Conservation (phyloP, 2,888 invertebrate species). For the Ichneumoninae sp. region DNA sequence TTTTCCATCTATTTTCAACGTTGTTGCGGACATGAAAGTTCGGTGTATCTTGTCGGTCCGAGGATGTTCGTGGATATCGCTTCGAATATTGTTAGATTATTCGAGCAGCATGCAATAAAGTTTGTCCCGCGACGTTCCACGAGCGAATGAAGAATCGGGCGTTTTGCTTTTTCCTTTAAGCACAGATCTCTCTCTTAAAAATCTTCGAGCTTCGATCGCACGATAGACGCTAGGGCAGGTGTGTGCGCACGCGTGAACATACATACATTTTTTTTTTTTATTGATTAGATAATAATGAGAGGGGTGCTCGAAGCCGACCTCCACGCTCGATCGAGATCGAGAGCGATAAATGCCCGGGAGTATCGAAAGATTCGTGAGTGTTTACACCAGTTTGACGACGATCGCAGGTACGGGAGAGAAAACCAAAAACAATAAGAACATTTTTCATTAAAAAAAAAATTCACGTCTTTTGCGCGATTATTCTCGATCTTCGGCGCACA, state of each 20-base stretch:
- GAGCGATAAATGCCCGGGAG: conserved; percentile 49
- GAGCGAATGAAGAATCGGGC: conserved; percentile 43
- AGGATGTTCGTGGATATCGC: background rate
- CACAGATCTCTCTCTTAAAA: conserved; percentile 33
- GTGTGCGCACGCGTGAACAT: background rate
- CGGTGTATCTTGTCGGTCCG: background rate
- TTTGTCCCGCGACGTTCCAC: conserved; percentile 20
- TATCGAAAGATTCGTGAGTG: conserved; percentile 49
- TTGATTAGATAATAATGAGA: conserved; percentile 66
- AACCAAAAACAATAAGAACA: background rate
- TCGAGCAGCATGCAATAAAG: conserved; percentile 16
- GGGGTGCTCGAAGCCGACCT: conserved; percentile 48
- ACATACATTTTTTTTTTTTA: conserved; percentile 6
- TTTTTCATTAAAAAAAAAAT: background rate
- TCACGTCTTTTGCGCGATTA: background rate
- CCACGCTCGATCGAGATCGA: conserved; percentile 60
- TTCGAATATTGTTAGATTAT: background rate
- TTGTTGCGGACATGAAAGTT: background rate
- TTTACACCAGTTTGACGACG: conserved; percentile 22
- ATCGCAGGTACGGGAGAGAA: background rate
- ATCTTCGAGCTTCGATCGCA: conserved; percentile 6
- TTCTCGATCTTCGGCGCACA: background rate
- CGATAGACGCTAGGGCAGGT: background rate
- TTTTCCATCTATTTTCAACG: background rate
- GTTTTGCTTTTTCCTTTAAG: conserved; percentile 41